These are phyloP conservation scores for Callionymus lyra DNA, from an alignment of 2,113 vertebrate species.

Conservation along the genomic window DNA sequence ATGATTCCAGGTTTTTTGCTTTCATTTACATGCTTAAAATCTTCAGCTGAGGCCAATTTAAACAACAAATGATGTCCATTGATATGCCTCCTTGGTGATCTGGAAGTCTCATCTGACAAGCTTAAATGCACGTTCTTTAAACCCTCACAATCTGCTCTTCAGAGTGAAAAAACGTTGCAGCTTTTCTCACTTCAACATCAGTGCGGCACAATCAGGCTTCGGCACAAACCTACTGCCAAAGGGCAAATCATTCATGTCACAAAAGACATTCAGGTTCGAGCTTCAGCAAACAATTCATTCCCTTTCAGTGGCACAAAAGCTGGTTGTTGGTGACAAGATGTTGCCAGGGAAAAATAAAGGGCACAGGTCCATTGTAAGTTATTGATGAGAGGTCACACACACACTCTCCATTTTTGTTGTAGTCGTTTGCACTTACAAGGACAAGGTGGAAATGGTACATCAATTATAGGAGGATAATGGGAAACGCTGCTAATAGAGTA, in stretches of 20 bases:
- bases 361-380: slow-evolving; percentile 21
- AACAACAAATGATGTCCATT: too few species aligned
- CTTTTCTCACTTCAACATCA: slow-evolving; percentile 11
- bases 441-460: slow-evolving; percentile 4
- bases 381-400: slow-evolving; percentile 13
- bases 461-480: too few species aligned
- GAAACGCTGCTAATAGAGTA: too few species aligned
- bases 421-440: slow-evolving; percentile 9
- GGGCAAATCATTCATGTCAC: slow-evolving; percentile 47
- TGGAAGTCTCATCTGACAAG: too few species aligned
- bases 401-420: slow-evolving; percentile 5
- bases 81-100: too few species aligned
- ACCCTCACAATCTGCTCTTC: slow-evolving; percentile 11
- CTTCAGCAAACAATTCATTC: slow-evolving; percentile 42
- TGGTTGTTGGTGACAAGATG: slow-evolving; percentile 23
- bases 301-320: slow-evolving; percentile 26
- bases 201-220: slow-evolving; percentile 20
- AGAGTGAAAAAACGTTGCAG: slow-evolving; percentile 15
- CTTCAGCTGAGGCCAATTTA: too few species aligned
- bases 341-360: slow-evolving; percentile 32
- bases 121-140: slow-evolving; percentile 2
- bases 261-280: slow-evolving; percentile 39
- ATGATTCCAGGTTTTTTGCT: too few species aligned
- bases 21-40: too few species aligned
- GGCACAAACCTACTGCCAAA: slow-evolving; percentile 36